Percentiles rank a stretch among this genome's conserved stretches.
Conservation (phyloP, 1,140 invertebrate species). For the Platyscapa corneri region DNA sequence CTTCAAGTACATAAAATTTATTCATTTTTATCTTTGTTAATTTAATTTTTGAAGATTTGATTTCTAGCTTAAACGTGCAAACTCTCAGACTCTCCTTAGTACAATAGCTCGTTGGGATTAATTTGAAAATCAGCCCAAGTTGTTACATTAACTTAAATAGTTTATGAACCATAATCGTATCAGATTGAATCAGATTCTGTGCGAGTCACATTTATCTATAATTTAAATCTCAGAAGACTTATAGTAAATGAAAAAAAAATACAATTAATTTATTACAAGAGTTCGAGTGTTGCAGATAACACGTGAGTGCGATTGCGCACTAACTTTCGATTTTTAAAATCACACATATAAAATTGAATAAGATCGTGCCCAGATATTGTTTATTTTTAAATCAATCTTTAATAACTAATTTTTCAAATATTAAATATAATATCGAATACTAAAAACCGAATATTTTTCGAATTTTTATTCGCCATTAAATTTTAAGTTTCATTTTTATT, state of each 20-base stretch:
- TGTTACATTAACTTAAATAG: not conserved
- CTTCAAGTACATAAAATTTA: no score
- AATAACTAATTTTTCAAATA: not conserved
- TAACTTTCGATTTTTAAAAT: slow-evolving; percentile 22
- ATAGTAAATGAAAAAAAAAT: slow-evolving; percentile 47
- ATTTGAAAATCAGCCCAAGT: not conserved
- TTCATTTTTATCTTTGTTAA: no score
- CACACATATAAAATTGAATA: not conserved
- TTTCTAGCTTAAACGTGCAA: no score
- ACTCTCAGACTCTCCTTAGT: not conserved
- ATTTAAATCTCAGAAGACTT: slow-evolving; percentile 52
- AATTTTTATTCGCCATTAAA: no score
- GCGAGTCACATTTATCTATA: slow-evolving; percentile 52
- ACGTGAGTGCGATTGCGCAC: not conserved
- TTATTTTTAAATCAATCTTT: slow-evolving; percentile 8
- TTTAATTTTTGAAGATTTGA: not conserved
- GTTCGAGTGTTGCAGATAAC: not conserved
- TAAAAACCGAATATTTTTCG: no score
- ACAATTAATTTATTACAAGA: slow-evolving; percentile 31
- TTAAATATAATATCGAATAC: not conserved
- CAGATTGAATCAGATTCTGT: not conserved
- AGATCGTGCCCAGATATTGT: not conserved
- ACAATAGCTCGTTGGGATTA: not conserved
- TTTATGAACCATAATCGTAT: not conserved
- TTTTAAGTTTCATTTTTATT: no score